Conservation (phyloP, 2,113 vertebrate genomes). For the Cochlearius cochlearius region DNA sequence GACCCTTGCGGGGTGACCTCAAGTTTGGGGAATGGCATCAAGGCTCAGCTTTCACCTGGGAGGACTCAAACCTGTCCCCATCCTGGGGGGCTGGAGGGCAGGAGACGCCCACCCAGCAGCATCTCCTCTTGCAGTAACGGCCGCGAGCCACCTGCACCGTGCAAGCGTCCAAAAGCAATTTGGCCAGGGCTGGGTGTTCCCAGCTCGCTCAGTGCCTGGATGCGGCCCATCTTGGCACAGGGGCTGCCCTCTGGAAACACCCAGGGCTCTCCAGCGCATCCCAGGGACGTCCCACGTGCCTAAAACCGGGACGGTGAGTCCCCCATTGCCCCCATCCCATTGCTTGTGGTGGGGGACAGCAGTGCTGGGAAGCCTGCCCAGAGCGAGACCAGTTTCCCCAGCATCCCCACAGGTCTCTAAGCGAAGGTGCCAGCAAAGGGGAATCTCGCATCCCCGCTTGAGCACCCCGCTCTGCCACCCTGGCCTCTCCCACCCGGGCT, state of each 20-base stretch:
- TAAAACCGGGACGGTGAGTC: accelerated
- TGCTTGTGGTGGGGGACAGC: background rate
- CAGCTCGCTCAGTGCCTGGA: background rate
- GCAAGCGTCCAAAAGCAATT: background rate
- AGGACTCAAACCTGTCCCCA: background rate
- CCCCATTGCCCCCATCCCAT: accelerated
- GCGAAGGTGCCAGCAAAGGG: background rate
- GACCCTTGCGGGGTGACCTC: background rate
- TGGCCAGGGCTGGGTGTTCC: background rate
- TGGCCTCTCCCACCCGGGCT: background rate
- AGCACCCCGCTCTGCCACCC: background rate
- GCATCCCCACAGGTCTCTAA: background rate
- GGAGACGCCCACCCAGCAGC: background rate
- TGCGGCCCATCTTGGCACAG: background rate
- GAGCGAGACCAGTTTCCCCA: background rate
- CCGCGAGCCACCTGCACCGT: accelerated
- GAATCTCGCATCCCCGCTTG: background rate
- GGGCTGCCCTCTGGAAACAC: background rate
- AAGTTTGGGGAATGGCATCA: background rate
- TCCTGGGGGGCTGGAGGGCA: background rate
- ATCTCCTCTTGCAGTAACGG: background rate
- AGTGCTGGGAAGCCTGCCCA: background rate
- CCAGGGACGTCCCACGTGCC: background rate
- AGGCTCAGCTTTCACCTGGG: background rate
- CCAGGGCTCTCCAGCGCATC: background rate